Conservation (phyloP, 2,888 invertebrate genomes). For the Malachius bipustulatus region DNA sequence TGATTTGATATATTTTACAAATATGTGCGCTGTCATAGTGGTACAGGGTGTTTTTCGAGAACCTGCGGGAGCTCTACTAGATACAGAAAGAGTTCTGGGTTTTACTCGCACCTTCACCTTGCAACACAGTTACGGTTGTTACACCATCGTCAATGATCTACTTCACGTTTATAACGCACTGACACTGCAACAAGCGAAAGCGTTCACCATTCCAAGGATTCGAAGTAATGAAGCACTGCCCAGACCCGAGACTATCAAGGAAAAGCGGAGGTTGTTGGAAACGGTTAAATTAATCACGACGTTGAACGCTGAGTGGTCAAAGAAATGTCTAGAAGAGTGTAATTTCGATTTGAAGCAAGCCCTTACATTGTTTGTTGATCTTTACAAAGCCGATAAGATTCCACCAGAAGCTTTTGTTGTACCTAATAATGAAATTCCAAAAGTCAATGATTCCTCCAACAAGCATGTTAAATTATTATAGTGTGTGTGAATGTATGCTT, state of each 20-base stretch:
- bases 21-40: conserved; percentile 41
- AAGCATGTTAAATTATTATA: too few relatives aligned
- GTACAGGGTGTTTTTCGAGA: conserved; percentile 56
- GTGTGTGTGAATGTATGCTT: too few relatives aligned
- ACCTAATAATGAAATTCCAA: too few relatives aligned
- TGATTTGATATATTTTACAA: conserved; percentile 45
- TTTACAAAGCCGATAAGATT: conserved; percentile 32
- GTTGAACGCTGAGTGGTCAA: conserved; percentile 29
- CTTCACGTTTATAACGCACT: conserved; percentile 44
- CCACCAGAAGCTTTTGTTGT: conserved; percentile 29
- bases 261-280: conserved; percentile 25
- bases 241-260: conserved; percentile 21
- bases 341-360: conserved; percentile 50
- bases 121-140: conserved; percentile 38
- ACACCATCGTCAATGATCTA: conserved; percentile 56
- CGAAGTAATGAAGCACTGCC: conserved; percentile 16
- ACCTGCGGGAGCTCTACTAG: conserved; percentile 38
- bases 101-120: conserved; percentile 51
- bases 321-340: conserved; percentile 47
- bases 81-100: conserved; percentile 40
- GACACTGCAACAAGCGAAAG: conserved; percentile 22
- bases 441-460: too few relatives aligned
- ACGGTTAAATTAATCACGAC: conserved; percentile 27
- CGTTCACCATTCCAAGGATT: conserved; percentile 25
- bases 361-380: conserved; percentile 37